Conservation (phyloP, 2,113 vertebrate species). For the Ranitomeya variabilis region DNA sequence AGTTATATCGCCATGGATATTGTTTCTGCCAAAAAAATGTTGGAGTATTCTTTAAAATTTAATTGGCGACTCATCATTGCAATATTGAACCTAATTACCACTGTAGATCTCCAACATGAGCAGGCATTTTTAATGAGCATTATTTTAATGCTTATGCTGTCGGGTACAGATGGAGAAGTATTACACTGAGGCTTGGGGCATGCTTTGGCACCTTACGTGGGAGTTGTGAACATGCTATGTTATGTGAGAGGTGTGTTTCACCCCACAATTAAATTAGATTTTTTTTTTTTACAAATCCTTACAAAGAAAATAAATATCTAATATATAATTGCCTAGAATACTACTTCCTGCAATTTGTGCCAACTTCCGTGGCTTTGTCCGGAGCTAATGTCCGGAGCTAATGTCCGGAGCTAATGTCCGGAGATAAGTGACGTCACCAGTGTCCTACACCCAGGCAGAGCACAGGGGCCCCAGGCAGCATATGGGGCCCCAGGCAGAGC, state of each 20-base stretch:
- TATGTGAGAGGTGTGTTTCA: neutral
- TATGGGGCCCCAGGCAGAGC: too few relatives aligned
- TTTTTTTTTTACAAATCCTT: too few relatives aligned
- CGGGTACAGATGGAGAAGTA: conserved; percentile 7
- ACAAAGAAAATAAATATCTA: too few relatives aligned
- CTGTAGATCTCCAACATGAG: neutral
- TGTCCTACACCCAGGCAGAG: too few relatives aligned
- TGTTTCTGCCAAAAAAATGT: conserved; percentile 3
- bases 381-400: too few relatives aligned
- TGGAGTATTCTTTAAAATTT: conserved; percentile 5
- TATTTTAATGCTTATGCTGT: neutral
- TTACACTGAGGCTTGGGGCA: neutral
- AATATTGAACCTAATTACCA: conserved; percentile 1
- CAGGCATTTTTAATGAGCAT: conserved; percentile 2
- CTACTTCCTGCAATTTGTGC: too few relatives aligned
- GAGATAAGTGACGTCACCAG: too few relatives aligned
- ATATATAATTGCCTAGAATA: too few relatives aligned
- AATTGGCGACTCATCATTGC: conserved; percentile 15
- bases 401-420: too few relatives aligned
- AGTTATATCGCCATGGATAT: neutral
- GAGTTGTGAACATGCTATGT: neutral
- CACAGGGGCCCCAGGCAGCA: too few relatives aligned
- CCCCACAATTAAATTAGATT: neutral
- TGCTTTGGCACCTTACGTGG: neutral
- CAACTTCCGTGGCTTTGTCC: too few relatives aligned